A percentile compares a stretch with the other conserved stretches of the same genome.
Conservation (phyloP, 2,888 invertebrate genomes). For the Tetranychus piercei region DNA sequence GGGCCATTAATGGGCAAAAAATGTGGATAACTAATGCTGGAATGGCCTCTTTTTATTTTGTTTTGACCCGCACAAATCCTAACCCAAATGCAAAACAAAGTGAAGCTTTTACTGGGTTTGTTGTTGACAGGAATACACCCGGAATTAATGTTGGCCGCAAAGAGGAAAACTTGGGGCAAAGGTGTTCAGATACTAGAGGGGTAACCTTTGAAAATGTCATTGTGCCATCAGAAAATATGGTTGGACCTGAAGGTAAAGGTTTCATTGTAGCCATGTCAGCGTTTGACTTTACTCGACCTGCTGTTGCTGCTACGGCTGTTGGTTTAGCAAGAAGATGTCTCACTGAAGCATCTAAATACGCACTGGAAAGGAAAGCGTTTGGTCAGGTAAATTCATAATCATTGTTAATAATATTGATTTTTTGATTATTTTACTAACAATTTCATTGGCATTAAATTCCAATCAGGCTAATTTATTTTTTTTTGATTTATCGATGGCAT, state of each 20-base stretch:
- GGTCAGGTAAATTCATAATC: slow-evolving; percentile 35
- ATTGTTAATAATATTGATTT: too few relatives aligned
- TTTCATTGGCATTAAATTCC: too few relatives aligned
- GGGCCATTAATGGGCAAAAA: slow-evolving; percentile 72
- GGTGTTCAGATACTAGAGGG: slow-evolving; percentile 69
- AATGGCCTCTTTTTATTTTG: slow-evolving; percentile 68
- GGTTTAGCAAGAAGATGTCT: slow-evolving; percentile 74
- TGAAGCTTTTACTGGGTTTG: slow-evolving; percentile 90
- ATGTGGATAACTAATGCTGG: slow-evolving; percentile 99
- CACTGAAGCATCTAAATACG: slow-evolving; percentile 77
- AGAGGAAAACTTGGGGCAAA: slow-evolving; percentile 91
- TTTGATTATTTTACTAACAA: too few relatives aligned
- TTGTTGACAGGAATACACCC: slow-evolving; percentile 70
- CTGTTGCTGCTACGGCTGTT: slow-evolving; percentile 71
- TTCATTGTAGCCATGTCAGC: slow-evolving; percentile 94
- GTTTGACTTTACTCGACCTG: slow-evolving; percentile 80
- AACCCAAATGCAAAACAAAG: slow-evolving; percentile 74
- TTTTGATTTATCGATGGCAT: too few relatives aligned
- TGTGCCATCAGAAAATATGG: slow-evolving; percentile 74
- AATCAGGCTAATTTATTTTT: too few relatives aligned
- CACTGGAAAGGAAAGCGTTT: slow-evolving; percentile 78
- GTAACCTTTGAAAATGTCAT: slow-evolving; percentile 91
- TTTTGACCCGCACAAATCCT: slow-evolving; percentile 72
- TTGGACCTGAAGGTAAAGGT: slow-evolving; percentile 70
- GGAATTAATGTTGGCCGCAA: slow-evolving; percentile 37